phyloP scores from a whole-genome alignment of 2,113 vertebrate genomes.

The Leucoraja erinaceus region DNA sequence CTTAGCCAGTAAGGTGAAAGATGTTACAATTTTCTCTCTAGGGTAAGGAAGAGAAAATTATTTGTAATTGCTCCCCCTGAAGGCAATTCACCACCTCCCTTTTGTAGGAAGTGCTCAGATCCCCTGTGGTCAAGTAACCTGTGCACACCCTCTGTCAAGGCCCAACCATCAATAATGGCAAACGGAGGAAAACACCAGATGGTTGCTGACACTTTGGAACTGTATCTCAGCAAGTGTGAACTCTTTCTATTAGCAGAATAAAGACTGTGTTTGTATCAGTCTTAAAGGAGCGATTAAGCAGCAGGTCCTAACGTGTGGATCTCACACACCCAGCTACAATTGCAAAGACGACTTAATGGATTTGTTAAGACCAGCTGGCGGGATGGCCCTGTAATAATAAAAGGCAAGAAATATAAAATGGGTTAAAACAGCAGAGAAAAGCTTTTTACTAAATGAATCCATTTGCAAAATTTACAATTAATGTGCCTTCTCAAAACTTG shows the following conservation, averaged over 20 bases:
- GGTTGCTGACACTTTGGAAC: background rate
- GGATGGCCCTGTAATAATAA: background rate
- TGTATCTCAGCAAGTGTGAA: background rate
- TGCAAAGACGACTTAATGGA: slow-evolving; percentile 3
- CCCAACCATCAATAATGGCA: background rate
- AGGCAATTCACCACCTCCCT: background rate
- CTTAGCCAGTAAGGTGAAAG: background rate
- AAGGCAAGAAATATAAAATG: background rate
- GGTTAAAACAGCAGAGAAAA: background rate
- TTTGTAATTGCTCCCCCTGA: background rate
- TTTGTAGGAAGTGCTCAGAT: slow-evolving; percentile 3
- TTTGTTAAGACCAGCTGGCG: background rate
- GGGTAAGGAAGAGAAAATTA: background rate
- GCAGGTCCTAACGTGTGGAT: background rate
- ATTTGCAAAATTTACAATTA: background rate
- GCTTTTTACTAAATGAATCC: background rate
- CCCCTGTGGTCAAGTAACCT: background rate
- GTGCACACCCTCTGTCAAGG: background rate
- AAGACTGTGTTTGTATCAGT: background rate
- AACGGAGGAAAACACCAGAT: slow-evolving; percentile 1
- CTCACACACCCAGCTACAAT: background rate
- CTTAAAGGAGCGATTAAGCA: slow-evolving; percentile 3
- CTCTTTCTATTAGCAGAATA: background rate
- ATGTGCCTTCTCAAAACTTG: background rate
- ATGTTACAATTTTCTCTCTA: background rate